Percentiles rank a stretch among this genome's conserved stretches.
Conservation (phyloP, 2,797 vertebrate genomes). For the Sebastes goodei region DNA sequence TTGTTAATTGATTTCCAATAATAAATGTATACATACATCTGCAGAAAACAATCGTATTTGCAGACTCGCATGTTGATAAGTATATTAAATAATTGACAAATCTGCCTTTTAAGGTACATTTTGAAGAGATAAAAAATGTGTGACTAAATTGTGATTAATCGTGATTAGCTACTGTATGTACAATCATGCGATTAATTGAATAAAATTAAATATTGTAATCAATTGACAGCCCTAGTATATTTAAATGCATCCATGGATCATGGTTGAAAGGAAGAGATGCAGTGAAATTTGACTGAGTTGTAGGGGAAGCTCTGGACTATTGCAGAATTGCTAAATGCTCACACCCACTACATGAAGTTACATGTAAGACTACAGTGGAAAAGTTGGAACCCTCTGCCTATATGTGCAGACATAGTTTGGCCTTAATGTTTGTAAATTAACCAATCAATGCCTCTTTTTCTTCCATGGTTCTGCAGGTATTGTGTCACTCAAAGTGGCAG, state of each 20-base stretch:
- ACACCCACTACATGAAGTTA: not conserved
- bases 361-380: slow-evolving; percentile 15
- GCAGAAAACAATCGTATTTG: no score
- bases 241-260: not conserved
- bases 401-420: slow-evolving; percentile 27
- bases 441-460: slow-evolving; percentile 33
- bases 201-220: no score
- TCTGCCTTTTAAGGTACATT: no score
- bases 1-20: no score
- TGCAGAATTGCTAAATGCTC: not conserved
- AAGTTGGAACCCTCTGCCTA: slow-evolving; percentile 25
- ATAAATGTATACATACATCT: fast-evolving
- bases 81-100: fast-evolving
- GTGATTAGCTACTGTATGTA: no score
- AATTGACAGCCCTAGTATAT: not conserved
- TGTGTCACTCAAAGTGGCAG: slow-evolving; percentile 22
- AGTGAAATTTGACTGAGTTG: not conserved
- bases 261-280: not conserved
- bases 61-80: no score
- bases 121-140: no score
- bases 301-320: slow-evolving; percentile 11
- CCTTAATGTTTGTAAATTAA: slow-evolving; percentile 20
- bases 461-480: slow-evolving; percentile 28
- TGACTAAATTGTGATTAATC: no score
- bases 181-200: no score